Evolutionary conservation across 2,113 vertebrate genomes (phyloP).

Genomic region (Salminus brasiliensis): DNA sequence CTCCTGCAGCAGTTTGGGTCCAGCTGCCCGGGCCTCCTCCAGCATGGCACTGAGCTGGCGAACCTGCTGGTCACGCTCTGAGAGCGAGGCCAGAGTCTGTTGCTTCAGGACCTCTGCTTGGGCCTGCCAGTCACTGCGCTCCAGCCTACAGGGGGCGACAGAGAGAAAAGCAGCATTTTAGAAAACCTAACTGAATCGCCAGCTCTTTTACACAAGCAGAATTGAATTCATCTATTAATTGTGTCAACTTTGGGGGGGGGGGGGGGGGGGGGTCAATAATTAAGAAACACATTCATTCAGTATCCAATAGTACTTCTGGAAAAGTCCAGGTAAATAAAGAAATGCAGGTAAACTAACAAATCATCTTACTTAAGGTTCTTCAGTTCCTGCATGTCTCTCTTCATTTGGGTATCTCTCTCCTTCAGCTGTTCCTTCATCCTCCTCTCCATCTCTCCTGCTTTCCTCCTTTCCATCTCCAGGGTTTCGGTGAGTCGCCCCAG

Average conservation of each 20-base stretch:
- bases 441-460: constrained; percentile 57
- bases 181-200: background rate
- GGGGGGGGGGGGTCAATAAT: too few relatives aligned
- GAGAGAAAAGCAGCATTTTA: background rate
- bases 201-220: too few relatives aligned
- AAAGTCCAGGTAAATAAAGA: too few relatives aligned
- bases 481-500: constrained; percentile 79
- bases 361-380: constrained; percentile 68
- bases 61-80: constrained; percentile 85
- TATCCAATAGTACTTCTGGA: too few relatives aligned
- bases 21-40: constrained; percentile 71
- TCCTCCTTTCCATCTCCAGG: constrained; percentile 71
- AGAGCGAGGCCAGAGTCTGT: constrained; percentile 81
- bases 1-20: constrained; percentile 63
- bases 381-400: constrained; percentile 68
- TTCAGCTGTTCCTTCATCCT: constrained; percentile 55
- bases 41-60: constrained; percentile 74
- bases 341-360: constrained; percentile 13
- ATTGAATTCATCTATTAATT: too few relatives aligned
- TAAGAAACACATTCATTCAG: too few relatives aligned
- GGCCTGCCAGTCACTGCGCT: constrained; percentile 75
- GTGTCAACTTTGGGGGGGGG: background rate
- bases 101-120: constrained; percentile 83
- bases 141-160: constrained; percentile 69
- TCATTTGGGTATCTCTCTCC: constrained; percentile 60